phyloP scores from a whole-genome alignment of 2,888 invertebrate genomes.

The Entomobrya proxima region DNA sequence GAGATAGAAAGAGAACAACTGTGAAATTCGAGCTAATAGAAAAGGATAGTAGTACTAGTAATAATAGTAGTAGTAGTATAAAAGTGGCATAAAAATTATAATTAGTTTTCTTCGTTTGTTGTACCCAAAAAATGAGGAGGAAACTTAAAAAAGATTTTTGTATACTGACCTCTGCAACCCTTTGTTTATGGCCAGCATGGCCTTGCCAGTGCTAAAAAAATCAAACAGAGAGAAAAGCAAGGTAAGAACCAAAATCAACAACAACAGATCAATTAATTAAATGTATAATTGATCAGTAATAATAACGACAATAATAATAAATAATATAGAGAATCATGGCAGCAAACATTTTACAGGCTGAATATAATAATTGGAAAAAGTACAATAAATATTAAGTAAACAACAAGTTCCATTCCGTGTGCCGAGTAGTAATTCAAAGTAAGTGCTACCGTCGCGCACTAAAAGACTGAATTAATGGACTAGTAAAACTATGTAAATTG shows the following conservation, averaged over 20 bases:
- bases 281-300: constrained; percentile 54
- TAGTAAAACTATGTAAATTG: neutral
- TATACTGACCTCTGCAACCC: constrained; percentile 87
- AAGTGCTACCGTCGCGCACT: neutral
- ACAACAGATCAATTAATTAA: constrained; percentile 69
- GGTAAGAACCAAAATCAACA: constrained; percentile 76
- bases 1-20: neutral
- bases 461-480: neutral
- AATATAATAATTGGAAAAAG: constrained; percentile 38
- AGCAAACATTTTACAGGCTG: constrained; percentile 64
- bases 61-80: neutral
- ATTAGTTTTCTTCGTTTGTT: constrained; percentile 62
- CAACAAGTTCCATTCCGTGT: constrained; percentile 36
- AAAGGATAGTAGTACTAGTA: neutral
- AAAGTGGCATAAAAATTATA: constrained; percentile 35
- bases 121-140: constrained; percentile 71
- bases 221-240: constrained; percentile 81
- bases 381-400: constrained; percentile 29
- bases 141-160: constrained; percentile 76
- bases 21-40: constrained; percentile 3
- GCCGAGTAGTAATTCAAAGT: neutral
- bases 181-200: constrained; percentile 90
- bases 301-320: constrained; percentile 54
- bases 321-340: constrained; percentile 56
- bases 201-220: constrained; percentile 87